Conservation (phyloP, 2,888 invertebrate genomes). For the Glyphotaelius pellucidus region DNA sequence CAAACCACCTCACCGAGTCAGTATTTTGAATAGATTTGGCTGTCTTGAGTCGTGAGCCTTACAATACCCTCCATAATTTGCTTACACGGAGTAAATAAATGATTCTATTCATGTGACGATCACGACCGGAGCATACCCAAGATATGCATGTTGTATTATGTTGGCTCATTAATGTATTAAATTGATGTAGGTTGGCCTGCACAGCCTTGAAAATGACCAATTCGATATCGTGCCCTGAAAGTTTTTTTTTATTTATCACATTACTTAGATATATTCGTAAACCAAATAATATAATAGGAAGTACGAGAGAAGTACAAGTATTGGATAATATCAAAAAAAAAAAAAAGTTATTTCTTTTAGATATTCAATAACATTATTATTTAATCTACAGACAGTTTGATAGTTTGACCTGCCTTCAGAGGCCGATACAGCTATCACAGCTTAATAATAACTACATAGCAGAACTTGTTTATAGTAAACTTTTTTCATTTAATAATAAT, state of each 20-base stretch:
- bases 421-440: too few relatives aligned
- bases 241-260: neutral
- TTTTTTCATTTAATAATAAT: too few relatives aligned
- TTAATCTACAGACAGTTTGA: too few relatives aligned
- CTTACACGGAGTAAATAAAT: constrained; percentile 44
- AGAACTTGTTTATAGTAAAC: too few relatives aligned
- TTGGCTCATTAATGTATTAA: neutral
- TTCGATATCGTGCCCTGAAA: neutral
- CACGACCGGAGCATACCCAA: neutral
- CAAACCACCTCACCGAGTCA: neutral
- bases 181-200: neutral
- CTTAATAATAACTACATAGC: too few relatives aligned
- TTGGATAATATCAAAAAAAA: too few relatives aligned
- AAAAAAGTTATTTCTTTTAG: too few relatives aligned
- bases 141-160: neutral
- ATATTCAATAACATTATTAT: too few relatives aligned
- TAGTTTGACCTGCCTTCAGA: too few relatives aligned
- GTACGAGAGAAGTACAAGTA: too few relatives aligned
- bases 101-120: constrained; percentile 45
- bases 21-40: neutral
- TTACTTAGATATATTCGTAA: too few relatives aligned
- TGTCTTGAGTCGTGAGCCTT: neutral
- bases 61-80: constrained; percentile 44
- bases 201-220: neutral
- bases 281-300: too few relatives aligned